These are phyloP conservation scores for Nudaria mundana DNA, from an alignment of 2,888 invertebrate genomes.

Conservation along the genomic window DNA sequence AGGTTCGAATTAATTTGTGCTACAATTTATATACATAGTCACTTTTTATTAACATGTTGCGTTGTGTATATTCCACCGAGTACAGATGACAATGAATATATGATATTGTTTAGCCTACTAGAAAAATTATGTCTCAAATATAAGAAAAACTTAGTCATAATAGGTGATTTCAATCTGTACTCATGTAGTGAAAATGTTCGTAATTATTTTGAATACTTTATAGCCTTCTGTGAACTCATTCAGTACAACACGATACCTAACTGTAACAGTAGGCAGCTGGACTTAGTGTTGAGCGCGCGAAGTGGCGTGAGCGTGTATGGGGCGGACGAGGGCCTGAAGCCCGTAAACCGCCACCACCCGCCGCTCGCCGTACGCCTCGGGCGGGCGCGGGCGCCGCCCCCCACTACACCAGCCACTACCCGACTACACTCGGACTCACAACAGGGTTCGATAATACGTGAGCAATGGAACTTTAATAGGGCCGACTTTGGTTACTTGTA, in stretches of 20 bases:
- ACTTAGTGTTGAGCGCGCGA: neutral
- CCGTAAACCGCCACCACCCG: too few species aligned
- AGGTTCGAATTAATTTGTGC: neutral
- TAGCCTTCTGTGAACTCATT: conserved; percentile 1
- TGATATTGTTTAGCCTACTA: neutral
- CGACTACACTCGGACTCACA: too few species aligned
- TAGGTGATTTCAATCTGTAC: conserved; percentile 1
- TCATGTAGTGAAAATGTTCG: neutral
- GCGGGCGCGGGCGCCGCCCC: too few species aligned
- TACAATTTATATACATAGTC: neutral
- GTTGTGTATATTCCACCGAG: neutral
- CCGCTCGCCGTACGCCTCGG: too few species aligned
- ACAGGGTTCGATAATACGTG: too few species aligned
- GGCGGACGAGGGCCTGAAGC: too few species aligned
- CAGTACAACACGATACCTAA: neutral
- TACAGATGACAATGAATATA: neutral
- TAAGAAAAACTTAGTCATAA: neutral
- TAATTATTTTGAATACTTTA: neutral
- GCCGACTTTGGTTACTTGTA: neutral
- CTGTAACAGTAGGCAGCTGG: neutral
- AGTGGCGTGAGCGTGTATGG: too few species aligned
- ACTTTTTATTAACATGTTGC: neutral
- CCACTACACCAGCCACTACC: too few species aligned
- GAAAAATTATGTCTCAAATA: neutral
- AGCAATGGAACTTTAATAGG: neutral